Base-by-base conservation (phyloP, 2,888 invertebrate genomes). In the Lepetodrilus schrolli region DNA sequence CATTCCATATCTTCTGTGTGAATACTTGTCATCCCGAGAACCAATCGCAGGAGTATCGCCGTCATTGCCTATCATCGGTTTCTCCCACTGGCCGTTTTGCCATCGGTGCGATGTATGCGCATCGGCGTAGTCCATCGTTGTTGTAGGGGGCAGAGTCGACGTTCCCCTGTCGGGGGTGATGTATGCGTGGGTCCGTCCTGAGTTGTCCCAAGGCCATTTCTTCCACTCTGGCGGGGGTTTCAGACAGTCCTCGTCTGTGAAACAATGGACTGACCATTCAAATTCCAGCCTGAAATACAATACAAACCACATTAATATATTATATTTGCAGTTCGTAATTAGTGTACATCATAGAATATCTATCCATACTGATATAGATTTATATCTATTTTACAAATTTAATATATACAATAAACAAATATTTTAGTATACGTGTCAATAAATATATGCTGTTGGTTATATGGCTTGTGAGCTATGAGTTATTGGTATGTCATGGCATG, bases 191-290 rank as follows among this genome's bases (percentile, higher is more conserved):
- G 23, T 30, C n/a, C 8, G n/a, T n/a, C 34, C 58, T 30, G 58
- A 1, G 17, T 58, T 47, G 34, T 49, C 66, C 75, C 75, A 75
- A n/a, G 75, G 75, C 75, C 75, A 75, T 3, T 26, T 30, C 30
- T 66, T 48, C 70, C 30, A 37, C 20, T 70, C 70, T 37, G 70
- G 68, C 8, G 75, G 73, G 1, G 73, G 50, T 26, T 66, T 20
- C 36, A 70, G 51, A 66, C 74, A 74, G 26, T 72, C 72, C 7
- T 74, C 38, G 0, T 7, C 43, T 0, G 58, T 49, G 47, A 50
- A 74, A 34, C 79, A 79, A 23, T 58, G 70, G 1, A 75, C 70
- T 1, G 75, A 71, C 79, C 79, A 79, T 36, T 75, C 70, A 37
- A 79, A 77, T 23, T 47, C 69, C 66, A 79, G 23, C 38, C 79